Evolutionary conservation across 2,888 invertebrate genomes (phyloP).

Genomic region (Amphipoea oculea): DNA sequence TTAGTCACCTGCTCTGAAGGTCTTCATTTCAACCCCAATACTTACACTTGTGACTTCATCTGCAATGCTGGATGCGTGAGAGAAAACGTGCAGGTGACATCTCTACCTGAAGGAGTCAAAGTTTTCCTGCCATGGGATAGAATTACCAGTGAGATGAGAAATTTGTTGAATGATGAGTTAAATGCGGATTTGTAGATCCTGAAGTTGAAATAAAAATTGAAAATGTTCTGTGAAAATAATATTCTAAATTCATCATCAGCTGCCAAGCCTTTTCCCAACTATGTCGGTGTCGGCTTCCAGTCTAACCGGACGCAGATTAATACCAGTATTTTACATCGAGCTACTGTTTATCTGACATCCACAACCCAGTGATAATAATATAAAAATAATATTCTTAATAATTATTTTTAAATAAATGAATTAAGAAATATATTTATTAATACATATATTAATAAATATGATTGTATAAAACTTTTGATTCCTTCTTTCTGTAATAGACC

Average conservation of each 20-base stretch:
- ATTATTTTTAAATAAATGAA: slow-evolving; percentile 2
- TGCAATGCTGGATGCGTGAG: slow-evolving; percentile 78
- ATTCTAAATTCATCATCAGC: background rate
- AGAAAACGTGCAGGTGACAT: slow-evolving; percentile 67
- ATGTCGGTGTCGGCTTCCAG: background rate
- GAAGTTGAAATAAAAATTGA: background rate
- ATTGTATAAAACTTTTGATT: background rate
- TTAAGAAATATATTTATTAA: background rate
- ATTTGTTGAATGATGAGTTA: slow-evolving; percentile 27
- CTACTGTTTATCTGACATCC: background rate
- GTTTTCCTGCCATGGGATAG: slow-evolving; percentile 77
- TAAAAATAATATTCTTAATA: slow-evolving; percentile 17
- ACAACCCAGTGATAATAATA: background rate
- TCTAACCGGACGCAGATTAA: background rate
- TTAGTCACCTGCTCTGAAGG: slow-evolving; percentile 80
- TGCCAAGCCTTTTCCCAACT: background rate
- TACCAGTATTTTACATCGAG: background rate
- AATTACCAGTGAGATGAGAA: slow-evolving; percentile 50
- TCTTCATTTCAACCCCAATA: slow-evolving; percentile 80
- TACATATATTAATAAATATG: background rate
- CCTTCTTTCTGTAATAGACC: background rate
- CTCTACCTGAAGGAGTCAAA: slow-evolving; percentile 71
- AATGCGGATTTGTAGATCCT: background rate
- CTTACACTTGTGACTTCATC: slow-evolving; percentile 80
- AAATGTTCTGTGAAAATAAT: slow-evolving; percentile 1